Conservation (phyloP, 2,113 vertebrate genomes). For the Cynopterus brachyotis region DNA sequence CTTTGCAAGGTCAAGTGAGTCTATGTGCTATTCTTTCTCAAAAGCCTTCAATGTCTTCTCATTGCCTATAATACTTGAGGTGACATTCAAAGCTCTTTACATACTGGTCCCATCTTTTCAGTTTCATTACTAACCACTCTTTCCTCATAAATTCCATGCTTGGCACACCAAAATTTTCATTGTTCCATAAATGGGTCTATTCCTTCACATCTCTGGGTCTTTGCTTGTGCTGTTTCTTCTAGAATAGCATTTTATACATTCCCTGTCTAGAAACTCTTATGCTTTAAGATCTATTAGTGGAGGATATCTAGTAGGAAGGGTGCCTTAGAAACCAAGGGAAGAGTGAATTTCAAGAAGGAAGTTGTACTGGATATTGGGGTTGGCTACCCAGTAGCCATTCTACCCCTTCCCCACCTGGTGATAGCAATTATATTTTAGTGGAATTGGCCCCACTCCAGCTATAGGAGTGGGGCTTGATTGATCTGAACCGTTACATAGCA, state of each 20-base stretch:
- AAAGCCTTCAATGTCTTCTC: background rate
- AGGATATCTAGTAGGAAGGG: background rate
- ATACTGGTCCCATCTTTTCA: background rate
- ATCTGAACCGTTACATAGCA: background rate
- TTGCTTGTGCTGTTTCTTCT: background rate
- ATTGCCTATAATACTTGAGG: background rate
- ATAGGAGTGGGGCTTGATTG: background rate
- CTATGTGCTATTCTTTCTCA: background rate
- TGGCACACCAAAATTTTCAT: background rate
- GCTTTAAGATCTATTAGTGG: background rate
- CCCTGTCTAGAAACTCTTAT: background rate
- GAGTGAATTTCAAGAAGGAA: background rate
- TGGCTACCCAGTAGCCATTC: background rate
- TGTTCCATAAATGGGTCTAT: background rate
- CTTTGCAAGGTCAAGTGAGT: background rate
- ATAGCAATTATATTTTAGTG: background rate
- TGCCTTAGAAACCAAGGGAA: background rate
- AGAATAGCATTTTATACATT: conserved; percentile 3
- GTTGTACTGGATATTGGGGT: background rate
- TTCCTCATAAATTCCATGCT: background rate
- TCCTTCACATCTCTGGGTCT: background rate
- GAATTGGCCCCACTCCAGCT: background rate
- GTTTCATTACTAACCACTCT: background rate
- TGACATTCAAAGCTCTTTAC: background rate
- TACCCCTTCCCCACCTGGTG: background rate